Base-by-base conservation (phyloP, 2,797 vertebrate species). In the Enteromius unitaeniatus region DNA sequence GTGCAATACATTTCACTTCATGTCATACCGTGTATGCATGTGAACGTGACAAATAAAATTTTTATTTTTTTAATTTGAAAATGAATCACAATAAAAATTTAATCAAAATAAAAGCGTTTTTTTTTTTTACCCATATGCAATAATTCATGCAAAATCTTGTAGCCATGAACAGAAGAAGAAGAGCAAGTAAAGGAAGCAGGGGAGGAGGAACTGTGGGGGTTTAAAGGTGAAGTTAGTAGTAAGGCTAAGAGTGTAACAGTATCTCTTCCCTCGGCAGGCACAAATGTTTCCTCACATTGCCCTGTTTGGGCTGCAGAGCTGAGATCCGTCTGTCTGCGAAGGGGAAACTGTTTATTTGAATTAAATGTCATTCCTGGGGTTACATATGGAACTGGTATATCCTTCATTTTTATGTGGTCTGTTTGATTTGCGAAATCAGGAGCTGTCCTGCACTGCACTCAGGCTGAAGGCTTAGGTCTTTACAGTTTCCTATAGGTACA, bases 401-500 rank as follows among this genome's bases (percentile, higher is more conserved):
- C 87, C 88, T 88, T 89, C 86, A 90, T 91, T 89, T 91, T 89
- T 75, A 88, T 91, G 87, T 91, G 89, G 87, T 89, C 88, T 86
- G 85, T 91, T 91, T 89, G 87, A 91, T 89, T 90, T 85, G 79
- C 74, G 62, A 82, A 88, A 86, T 79, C 78, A 64, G 84, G 86
- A 85, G 86, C 83, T 85, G 85, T 82, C 84, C 79, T 86, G 83
- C 80, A 74, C 81, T 73, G 28, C 49, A 80, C 84, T 86, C 62
- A 78, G 85, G 84, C 87, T 84, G 68, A 74, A 83, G 83, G 84
- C 86, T 85, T 83, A 78, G 77, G 87, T 88, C 88, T 90, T 90
- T 91, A 89, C 87, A 88, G 87, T 89, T 91, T 91, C 86, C 89
- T 90, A 91, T 88, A 90, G 89, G 87, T 88, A 89, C 84, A 86